phyloP scores from a whole-genome alignment of 2,888 invertebrate species.

The Allygus modestus region DNA sequence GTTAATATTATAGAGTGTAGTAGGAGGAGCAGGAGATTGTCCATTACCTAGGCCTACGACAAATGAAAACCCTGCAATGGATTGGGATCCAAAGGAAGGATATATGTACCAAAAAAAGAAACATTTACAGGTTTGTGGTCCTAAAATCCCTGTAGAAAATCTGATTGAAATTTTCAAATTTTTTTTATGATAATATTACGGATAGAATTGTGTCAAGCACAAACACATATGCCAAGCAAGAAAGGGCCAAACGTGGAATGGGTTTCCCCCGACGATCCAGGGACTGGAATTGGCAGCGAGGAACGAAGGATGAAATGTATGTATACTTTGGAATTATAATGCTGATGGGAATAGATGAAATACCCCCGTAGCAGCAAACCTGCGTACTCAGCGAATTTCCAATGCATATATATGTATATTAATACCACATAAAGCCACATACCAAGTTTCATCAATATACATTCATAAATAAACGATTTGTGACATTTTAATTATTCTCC shows the following conservation, averaged over 20 bases:
- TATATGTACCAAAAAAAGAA: constrained; percentile 1
- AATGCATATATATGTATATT: no score
- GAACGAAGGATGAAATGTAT: neutral
- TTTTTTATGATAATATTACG: neutral
- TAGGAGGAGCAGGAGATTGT: neutral
- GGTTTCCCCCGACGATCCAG: neutral
- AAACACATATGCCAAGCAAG: neutral
- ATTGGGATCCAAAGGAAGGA: constrained; percentile 15
- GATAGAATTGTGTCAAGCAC: neutral
- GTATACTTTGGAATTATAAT: neutral
- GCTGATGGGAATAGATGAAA: no score
- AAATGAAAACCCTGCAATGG: neutral
- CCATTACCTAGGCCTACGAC: neutral
- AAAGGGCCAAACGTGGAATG: neutral
- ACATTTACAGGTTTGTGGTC: neutral
- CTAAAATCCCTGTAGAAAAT: neutral
- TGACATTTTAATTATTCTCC: no score
- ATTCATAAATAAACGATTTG: no score
- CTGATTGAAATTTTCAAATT: neutral
- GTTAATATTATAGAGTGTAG: constrained; percentile 13
- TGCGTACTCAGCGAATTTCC: no score
- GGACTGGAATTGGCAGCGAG: constrained; percentile 1
- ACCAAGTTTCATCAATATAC: no score
- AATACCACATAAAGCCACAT: no score
- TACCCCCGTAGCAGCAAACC: no score